Evolutionary conservation across 1,140 invertebrate genomes (phyloP), one percentile per base, ranked within the genome.

Genomic region (Euura saliciscinereae): DNA sequence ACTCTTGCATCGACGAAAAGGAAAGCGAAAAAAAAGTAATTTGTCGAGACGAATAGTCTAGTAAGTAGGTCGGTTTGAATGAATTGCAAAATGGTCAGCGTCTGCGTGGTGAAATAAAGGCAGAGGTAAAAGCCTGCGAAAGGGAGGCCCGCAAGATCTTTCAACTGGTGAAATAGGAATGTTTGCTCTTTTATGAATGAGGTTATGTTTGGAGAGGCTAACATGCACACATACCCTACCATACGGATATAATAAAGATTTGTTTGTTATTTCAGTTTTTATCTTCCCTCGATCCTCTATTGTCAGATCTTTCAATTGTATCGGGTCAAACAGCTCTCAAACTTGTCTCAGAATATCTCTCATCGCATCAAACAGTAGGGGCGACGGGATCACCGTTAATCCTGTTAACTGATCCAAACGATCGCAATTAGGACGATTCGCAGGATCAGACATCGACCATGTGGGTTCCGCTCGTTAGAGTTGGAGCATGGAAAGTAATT

Each of bases 71-170:
- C 28, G 28, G 28, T 59, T 59, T 59, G 51, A 59, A 59, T 59
- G 51, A 59, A 59, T 11, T 59, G 51, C 51, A 59, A 59, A 59
- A 59, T 59, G 51, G 51, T 59, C 51, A 59, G 51, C 51, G 51
- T 59, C 28, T 59, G 13, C 10, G 13, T 59, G 51, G 13, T 11
- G 13, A 4, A n/a, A 59, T 8, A 59, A 59, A n/a, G 10, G 13
- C 13, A 59, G 13, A 59, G 51, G 10, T 8, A 59, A 4, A 59
- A 59, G 51, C 8, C 28, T 28, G 13, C 13, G 13, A 59, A 59
- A 59, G 8, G 10, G 51, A 59, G 8, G 28, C 28, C 51, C 51
- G 51, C 8, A n/a, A 59, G 51, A 59, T 0, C 10, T 8, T n/a
- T n/a, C 51, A n/a, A 28, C 28, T 28, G 28, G 28, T 28, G 28